phyloP scores from a whole-genome alignment of 2,888 invertebrate species.

The Volucella inflata region DNA sequence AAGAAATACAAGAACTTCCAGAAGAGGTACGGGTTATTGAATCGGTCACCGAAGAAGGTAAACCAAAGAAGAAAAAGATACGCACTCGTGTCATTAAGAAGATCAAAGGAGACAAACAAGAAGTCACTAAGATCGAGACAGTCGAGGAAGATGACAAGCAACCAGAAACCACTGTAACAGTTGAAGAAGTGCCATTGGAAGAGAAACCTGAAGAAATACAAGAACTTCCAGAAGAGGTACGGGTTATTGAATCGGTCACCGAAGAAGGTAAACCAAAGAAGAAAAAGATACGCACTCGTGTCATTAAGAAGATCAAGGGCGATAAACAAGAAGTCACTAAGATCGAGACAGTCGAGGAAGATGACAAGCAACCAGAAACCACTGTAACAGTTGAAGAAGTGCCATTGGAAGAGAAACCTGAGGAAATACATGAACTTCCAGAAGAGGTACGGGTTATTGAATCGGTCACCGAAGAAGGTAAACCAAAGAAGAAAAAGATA shows the following conservation, averaged over 20 bases:
- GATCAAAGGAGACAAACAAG: constrained; percentile 42
- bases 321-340: constrained; percentile 52
- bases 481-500: constrained; percentile 46
- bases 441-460: constrained; percentile 42
- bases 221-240: constrained; percentile 39
- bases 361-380: constrained; percentile 39
- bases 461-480: constrained; percentile 39
- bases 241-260: constrained; percentile 4
- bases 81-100: constrained; percentile 43
- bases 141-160: constrained; percentile 45
- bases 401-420: constrained; percentile 42
- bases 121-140: constrained; percentile 44
- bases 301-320: constrained; percentile 43
- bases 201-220: constrained; percentile 28
- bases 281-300: constrained; percentile 42
- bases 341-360: constrained; percentile 43
- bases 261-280: constrained; percentile 48
- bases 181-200: constrained; percentile 30
- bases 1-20: constrained; percentile 16
- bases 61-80: constrained; percentile 32
- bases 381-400: constrained; percentile 45
- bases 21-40: constrained; percentile 19
- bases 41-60: constrained; percentile 6
- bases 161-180: constrained; percentile 40
- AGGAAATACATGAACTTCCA: constrained; percentile 34